phyloP scores from a whole-genome alignment of 2,113 vertebrate genomes.

The Myiozetetes cayanensis region DNA sequence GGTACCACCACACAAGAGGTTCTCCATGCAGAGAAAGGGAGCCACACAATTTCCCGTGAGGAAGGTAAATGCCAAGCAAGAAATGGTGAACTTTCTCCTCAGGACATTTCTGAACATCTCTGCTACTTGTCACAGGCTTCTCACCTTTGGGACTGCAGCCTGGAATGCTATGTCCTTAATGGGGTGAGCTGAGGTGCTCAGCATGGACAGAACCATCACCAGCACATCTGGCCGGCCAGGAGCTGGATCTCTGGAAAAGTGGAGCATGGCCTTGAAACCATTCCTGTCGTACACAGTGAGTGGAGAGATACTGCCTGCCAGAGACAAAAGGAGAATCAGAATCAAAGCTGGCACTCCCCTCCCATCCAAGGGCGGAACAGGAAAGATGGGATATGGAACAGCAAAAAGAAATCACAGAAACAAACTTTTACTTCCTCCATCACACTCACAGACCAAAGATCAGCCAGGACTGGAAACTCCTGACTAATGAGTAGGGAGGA shows the following conservation, averaged over 20 bases:
- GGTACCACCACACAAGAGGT: not conserved
- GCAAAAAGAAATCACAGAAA: not conserved
- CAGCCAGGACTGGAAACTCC: not conserved
- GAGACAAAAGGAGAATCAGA: not conserved
- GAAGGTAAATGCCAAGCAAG: not conserved
- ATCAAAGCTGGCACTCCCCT: not conserved
- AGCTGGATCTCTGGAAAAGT: conserved; percentile 78
- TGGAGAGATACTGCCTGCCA: conserved; percentile 77
- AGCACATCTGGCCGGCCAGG: conserved; percentile 72
- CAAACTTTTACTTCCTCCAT: not conserved
- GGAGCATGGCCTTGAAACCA: conserved; percentile 82
- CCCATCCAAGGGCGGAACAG: not conserved
- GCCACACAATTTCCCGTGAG: not conserved
- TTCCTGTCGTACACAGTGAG: conserved; percentile 76
- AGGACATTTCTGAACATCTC: not conserved
- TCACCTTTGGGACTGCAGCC: conserved; percentile 88
- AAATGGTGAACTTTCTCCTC: not conserved
- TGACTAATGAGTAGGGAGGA: not conserved
- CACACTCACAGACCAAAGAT: not conserved
- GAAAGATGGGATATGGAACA: not conserved
- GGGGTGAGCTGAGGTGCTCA: conserved; percentile 82
- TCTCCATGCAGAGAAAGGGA: not conserved
- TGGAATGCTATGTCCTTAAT: conserved; percentile 81
- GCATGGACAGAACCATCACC: conserved; percentile 82
- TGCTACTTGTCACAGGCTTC: not conserved